These are phyloP conservation scores for Hypselothyrea guttata DNA, from an alignment of 2,888 invertebrate species.

Conservation along the genomic window DNA sequence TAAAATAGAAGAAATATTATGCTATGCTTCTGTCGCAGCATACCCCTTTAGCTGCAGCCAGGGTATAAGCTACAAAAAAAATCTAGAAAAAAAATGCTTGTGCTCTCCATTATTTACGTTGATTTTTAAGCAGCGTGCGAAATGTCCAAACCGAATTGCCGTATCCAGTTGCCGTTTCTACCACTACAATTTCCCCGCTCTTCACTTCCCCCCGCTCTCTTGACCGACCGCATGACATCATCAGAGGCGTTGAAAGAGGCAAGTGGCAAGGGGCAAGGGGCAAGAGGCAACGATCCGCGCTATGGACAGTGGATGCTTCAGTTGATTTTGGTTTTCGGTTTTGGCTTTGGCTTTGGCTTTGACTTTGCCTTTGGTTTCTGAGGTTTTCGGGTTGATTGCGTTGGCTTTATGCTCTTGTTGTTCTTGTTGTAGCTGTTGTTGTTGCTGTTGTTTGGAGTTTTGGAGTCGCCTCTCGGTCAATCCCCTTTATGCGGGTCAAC, in stretches of 20 bases:
- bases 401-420: slow-evolving; percentile 37
- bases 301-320: slow-evolving; percentile 53
- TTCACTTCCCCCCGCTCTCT: neutral
- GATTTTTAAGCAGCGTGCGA: slow-evolving; percentile 63
- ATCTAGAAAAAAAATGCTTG: neutral
- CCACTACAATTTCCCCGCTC: neutral
- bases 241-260: slow-evolving; percentile 52
- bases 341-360: slow-evolving; percentile 33
- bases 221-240: slow-evolving; percentile 57
- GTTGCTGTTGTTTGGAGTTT: slow-evolving; percentile 21
- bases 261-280: too few species aligned
- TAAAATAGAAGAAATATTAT: too few species aligned
- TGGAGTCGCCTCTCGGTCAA: slow-evolving; percentile 27
- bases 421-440: slow-evolving; percentile 21
- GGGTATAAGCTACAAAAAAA: slow-evolving; percentile 25
- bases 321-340: slow-evolving; percentile 31
- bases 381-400: slow-evolving; percentile 49
- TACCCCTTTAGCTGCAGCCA: neutral
- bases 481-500: slow-evolving; percentile 53
- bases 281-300: slow-evolving; percentile 48
- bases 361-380: slow-evolving; percentile 31
- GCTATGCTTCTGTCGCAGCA: neutral
- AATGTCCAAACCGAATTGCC: slow-evolving; percentile 48
- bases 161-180: slow-evolving; percentile 41
- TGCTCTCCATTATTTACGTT: slow-evolving; percentile 39